Conservation (phyloP, 2,888 invertebrate genomes). For the Morpho achilles region DNA sequence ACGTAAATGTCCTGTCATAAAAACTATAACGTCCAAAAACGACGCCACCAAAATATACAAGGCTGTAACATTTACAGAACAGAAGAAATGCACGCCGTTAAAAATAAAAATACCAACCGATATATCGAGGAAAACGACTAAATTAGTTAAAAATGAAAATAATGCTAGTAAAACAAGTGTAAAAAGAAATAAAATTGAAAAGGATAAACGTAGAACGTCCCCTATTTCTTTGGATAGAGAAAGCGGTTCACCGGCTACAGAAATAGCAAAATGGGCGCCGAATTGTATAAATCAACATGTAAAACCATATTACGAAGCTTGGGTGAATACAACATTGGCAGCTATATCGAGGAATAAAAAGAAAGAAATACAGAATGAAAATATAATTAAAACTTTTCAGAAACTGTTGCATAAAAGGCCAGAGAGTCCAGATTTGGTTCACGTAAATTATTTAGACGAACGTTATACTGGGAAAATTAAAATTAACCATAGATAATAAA, state of each 20-base stretch:
- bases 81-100: constrained; percentile 28
- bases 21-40: constrained; percentile 40
- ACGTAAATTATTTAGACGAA: constrained; percentile 45
- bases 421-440: constrained; percentile 39
- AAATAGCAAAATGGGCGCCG: constrained; percentile 60
- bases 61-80: constrained; percentile 49
- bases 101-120: constrained; percentile 25
- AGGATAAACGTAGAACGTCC: constrained; percentile 14
- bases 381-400: constrained; percentile 35
- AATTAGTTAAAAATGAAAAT: constrained; percentile 5
- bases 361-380: constrained; percentile 39
- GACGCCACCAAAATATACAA: constrained; percentile 40
- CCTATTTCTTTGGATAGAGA: constrained; percentile 18
- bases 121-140: not conserved
- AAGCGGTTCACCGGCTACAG: constrained; percentile 42
- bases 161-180: constrained; percentile 2
- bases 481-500: constrained; percentile 35
- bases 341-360: constrained; percentile 43
- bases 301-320: constrained; percentile 62
- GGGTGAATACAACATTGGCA: constrained; percentile 55
- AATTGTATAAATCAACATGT: constrained; percentile 42
- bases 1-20: constrained; percentile 37
- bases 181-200: constrained; percentile 3
- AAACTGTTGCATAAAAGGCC: constrained; percentile 34
- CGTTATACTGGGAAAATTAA: constrained; percentile 52